phyloP scores from a whole-genome alignment of 1,140 invertebrate species.

The Rhyzopertha dominica region DNA sequence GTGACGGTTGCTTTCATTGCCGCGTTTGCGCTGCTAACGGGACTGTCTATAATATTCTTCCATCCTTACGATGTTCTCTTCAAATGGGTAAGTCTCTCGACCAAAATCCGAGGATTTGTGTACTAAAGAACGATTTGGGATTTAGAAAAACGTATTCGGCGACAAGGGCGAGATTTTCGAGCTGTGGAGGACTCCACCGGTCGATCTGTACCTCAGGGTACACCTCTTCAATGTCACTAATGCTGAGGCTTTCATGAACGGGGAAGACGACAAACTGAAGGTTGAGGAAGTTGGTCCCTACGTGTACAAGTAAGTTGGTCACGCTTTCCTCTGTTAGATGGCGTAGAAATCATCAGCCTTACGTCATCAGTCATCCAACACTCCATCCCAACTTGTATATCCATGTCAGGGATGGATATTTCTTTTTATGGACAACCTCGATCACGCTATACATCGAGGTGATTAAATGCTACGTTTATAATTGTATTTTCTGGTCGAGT shows the following conservation, averaged over 20 bases:
- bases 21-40: slow-evolving; percentile 56
- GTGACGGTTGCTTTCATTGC: slow-evolving; percentile 62
- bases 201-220: slow-evolving; percentile 77
- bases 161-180: slow-evolving; percentile 77
- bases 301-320: slow-evolving; percentile 83
- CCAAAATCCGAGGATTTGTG: neutral
- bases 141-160: slow-evolving; percentile 65
- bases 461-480: no score
- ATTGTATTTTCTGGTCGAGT: no score
- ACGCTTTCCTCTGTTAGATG: no score
- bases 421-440: no score
- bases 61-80: slow-evolving; percentile 70
- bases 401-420: no score
- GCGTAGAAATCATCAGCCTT: no score
- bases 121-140: slow-evolving; percentile 22
- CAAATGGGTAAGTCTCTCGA: slow-evolving; percentile 52
- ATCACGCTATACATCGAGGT: no score
- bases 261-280: slow-evolving; percentile 63
- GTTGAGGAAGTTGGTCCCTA: slow-evolving; percentile 84
- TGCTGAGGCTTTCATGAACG: slow-evolving; percentile 68
- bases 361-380: no score
- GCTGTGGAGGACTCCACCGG: slow-evolving; percentile 77
- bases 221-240: slow-evolving; percentile 89
- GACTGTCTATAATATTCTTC: slow-evolving; percentile 55
- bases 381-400: no score